phyloP scores from a whole-genome alignment of 2,797 vertebrate species.

The Xiphophorus birchmanni region DNA sequence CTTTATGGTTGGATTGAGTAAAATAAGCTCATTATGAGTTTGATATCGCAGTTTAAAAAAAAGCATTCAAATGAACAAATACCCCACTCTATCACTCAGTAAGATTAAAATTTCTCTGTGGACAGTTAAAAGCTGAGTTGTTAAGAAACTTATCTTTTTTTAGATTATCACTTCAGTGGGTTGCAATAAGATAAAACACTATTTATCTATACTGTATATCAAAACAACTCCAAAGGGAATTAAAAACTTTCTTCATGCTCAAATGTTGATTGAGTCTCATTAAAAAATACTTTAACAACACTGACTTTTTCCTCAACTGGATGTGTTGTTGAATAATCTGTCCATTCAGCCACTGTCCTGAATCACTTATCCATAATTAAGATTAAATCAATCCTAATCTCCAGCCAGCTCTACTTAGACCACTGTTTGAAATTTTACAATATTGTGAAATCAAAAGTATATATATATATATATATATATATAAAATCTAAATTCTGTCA shows the following conservation, averaged over 20 bases:
- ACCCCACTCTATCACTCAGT: not conserved
- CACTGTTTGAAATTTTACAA: not conserved
- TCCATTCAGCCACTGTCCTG: not conserved
- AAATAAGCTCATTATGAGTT: constrained; percentile 16
- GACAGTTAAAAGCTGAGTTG: not conserved
- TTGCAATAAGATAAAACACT: not conserved
- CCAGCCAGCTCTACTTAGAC: not conserved
- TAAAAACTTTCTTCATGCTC: not conserved
- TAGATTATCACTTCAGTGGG: not conserved
- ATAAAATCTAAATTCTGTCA: not conserved
- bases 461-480: not conserved
- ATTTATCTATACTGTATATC: not conserved
- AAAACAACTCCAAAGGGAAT: not conserved
- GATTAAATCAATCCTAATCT: not conserved
- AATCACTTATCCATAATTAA: not conserved
- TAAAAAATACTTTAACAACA: not conserved
- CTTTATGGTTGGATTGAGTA: constrained; percentile 10
- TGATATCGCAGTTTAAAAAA: not conserved
- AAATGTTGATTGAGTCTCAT: not conserved
- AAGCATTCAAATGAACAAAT: constrained; percentile 9
- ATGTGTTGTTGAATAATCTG: not conserved
- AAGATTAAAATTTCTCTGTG: not conserved
- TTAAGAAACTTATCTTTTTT: not conserved
- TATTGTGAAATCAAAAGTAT: not conserved
- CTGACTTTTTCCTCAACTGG: not conserved